Percentiles rank a stretch among this genome's conserved stretches.
These are phyloP conservation scores for Calyptomena viridis DNA, from an alignment of 2,113 vertebrate species.

Conservation along the genomic window DNA sequence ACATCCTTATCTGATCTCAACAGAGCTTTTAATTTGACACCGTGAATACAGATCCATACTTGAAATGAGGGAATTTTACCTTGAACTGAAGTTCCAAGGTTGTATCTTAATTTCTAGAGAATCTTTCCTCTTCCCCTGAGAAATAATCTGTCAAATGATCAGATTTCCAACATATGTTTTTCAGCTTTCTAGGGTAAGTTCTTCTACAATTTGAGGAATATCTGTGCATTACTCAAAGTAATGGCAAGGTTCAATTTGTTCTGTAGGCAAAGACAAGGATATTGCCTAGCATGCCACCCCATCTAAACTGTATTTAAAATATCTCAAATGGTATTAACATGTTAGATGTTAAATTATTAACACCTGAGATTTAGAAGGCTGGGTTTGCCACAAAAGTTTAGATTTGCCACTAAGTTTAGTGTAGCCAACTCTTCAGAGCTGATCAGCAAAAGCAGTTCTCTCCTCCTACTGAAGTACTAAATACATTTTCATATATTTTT, in stretches of 20 bases:
- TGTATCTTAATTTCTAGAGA: neutral
- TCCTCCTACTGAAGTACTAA: neutral
- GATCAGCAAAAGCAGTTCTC: neutral
- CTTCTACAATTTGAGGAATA: neutral
- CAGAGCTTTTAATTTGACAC: neutral
- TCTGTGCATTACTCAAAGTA: neutral
- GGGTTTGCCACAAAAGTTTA: neutral
- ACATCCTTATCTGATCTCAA: neutral
- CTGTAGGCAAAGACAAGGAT: neutral
- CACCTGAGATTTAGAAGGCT: neutral
- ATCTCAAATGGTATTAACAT: no score
- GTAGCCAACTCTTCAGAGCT: neutral
- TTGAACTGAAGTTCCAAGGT: neutral
- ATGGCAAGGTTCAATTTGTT: neutral
- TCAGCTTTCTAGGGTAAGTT: neutral
- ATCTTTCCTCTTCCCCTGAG: neutral
- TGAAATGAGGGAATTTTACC: neutral
- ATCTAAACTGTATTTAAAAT: neutral
- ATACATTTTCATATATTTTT: neutral
- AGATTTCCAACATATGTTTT: neutral
- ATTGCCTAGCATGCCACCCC: fast-evolving
- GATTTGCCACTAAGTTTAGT: neutral
- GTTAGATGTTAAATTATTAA: no score
- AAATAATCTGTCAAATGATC: neutral
- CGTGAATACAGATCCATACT: neutral